phyloP scores from a whole-genome alignment of 1,140 invertebrate species.

The Drosophila tropicalis region DNA sequence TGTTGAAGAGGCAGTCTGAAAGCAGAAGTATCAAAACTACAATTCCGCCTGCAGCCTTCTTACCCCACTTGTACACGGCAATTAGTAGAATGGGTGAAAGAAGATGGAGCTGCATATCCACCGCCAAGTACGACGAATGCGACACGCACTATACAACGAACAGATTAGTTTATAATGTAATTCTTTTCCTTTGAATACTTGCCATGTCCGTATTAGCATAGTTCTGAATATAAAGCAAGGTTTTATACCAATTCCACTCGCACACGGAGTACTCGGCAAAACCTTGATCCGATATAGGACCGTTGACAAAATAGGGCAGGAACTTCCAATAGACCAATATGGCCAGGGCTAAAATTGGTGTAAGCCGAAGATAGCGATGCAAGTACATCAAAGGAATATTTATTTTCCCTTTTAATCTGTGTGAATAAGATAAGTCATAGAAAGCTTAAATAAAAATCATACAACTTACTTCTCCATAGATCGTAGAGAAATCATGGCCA shows the following conservation, averaged over 20 bases:
- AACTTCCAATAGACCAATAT: conserved; percentile 44
- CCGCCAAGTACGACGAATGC: conserved; percentile 94
- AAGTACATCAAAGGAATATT: conserved; percentile 69
- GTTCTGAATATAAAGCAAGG: conserved; percentile 60
- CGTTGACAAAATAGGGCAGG: conserved; percentile 28
- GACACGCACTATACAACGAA: conserved; percentile 89
- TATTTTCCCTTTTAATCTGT: conserved; percentile 49
- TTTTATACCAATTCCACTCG: conserved; percentile 44
- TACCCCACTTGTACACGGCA: conserved; percentile 86
- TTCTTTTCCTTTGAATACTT: background rate
- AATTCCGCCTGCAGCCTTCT: conserved; percentile 44
- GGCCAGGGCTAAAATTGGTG: conserved; percentile 49
- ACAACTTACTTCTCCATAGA: conserved; percentile 51
- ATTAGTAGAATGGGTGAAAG: conserved; percentile 89
- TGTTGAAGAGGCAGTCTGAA: conserved; percentile 51
- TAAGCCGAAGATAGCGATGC: conserved; percentile 63
- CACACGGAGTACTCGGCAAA: conserved; percentile 44
- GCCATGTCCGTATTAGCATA: conserved; percentile 39
- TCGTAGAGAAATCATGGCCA: conserved; percentile 47
- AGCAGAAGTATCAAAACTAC: conserved; percentile 51
- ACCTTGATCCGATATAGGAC: conserved; percentile 23
- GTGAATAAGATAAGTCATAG: too few species aligned
- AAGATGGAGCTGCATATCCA: conserved; percentile 93
- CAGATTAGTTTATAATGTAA: too few species aligned
- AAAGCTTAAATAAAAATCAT: accelerated